Evolutionary conservation across 2,113 vertebrate genomes (phyloP).

Genomic region (Melospiza georgiana): DNA sequence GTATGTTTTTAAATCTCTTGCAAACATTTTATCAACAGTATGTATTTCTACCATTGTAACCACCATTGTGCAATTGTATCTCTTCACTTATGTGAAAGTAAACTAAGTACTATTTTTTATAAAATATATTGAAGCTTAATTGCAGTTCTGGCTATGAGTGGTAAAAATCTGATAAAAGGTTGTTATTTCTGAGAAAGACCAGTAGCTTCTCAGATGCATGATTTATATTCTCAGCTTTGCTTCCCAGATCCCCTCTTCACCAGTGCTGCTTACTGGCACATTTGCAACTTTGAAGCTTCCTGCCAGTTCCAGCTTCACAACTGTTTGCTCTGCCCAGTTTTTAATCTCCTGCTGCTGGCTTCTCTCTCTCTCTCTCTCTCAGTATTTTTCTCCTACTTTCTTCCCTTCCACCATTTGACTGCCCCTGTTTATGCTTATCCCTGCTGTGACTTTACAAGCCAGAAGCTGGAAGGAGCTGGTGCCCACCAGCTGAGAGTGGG

Average conservation of each 20-base stretch:
- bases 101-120: slow-evolving; percentile 90
- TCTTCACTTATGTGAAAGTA: slow-evolving; percentile 83
- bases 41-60: slow-evolving; percentile 83
- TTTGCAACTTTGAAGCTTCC: neutral
- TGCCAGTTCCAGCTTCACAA: neutral
- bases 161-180: neutral
- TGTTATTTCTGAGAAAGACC: neutral
- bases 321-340: neutral
- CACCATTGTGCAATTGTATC: slow-evolving; percentile 81
- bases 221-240: neutral
- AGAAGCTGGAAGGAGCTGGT: neutral
- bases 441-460: neutral
- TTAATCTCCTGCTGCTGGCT: neutral
- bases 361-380: neutral
- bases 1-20: slow-evolving; percentile 80
- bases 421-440: neutral
- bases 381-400: neutral
- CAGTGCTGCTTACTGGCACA: neutral
- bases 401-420: neutral
- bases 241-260: neutral
- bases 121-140: slow-evolving; percentile 75
- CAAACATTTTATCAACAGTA: slow-evolving; percentile 71
- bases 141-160: slow-evolving; percentile 45
- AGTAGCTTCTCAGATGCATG: neutral
- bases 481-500: rapidly evolving